Percentiles rank a stretch among this genome's conserved stretches.
These are phyloP conservation scores for Phyto melanocephala DNA, from an alignment of 2,888 invertebrate genomes.

Conservation along the genomic window DNA sequence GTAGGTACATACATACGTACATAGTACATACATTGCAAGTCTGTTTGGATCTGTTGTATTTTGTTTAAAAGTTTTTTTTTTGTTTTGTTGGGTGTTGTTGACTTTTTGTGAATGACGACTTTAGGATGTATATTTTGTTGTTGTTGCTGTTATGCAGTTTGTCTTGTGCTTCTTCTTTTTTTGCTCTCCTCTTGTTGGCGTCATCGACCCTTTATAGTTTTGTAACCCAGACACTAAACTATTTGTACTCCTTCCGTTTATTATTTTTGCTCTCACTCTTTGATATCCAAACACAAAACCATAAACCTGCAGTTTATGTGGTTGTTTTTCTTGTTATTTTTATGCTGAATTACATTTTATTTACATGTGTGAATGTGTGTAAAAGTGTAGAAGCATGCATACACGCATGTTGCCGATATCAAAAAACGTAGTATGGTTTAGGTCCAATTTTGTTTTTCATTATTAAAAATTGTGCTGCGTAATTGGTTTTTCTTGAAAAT, in stretches of 20 bases:
- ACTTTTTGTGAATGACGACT: conserved; percentile 62
- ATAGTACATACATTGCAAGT: neutral
- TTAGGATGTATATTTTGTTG: conserved; percentile 35
- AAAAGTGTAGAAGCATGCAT: neutral
- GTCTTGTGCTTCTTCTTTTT: neutral
- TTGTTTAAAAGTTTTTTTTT: neutral
- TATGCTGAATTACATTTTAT: neutral
- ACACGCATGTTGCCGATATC: too few species aligned
- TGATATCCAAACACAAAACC: conserved; percentile 7
- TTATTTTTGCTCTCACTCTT: neutral
- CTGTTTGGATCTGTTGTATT: conserved; percentile 12
- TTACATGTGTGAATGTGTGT: neutral
- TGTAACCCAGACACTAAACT: conserved; percentile 62
- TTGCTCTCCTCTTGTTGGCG: conserved; percentile 55
- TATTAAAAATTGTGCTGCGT: neutral
- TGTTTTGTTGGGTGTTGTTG: conserved; percentile 56
- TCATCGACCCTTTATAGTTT: conserved; percentile 63
- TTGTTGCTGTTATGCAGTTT: conserved; percentile 22
- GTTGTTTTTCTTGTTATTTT: neutral
- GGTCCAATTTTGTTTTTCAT: neutral
- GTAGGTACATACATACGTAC: too few species aligned
- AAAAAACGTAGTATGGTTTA: neutral
- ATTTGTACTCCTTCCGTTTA: conserved; percentile 59
- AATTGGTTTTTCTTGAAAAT: conserved; percentile 33
- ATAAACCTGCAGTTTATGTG: conserved; percentile 25